A percentile compares a stretch with the other conserved stretches of the same genome.
phyloP scores from a whole-genome alignment of 92 coral and sea anemone genomes.

The Zoanthus solanderi region DNA sequence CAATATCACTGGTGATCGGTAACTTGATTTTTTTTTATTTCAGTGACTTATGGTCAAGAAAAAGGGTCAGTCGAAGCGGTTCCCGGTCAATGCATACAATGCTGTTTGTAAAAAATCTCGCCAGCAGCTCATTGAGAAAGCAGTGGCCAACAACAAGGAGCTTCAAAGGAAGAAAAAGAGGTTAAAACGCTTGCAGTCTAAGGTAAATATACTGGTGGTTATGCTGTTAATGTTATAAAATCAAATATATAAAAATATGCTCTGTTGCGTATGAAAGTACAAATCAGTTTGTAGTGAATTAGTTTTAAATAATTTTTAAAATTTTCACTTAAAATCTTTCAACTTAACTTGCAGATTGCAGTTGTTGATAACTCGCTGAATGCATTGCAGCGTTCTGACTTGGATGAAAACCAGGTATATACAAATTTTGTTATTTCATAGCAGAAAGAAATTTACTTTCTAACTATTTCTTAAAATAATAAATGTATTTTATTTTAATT shows the following conservation, averaged over 20 bases:
- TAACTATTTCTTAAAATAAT: not conserved
- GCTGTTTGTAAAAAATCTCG: not conserved
- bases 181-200: conserved; percentile 12
- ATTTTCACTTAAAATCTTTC: not conserved
- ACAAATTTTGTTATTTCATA: not conserved
- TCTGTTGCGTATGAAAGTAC: not conserved
- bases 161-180: not conserved
- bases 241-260: not conserved
- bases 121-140: not conserved
- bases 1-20: not conserved
- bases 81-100: conserved; percentile 4
- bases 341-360: conserved; percentile 28
- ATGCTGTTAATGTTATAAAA: not conserved
- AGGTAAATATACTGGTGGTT: not conserved
- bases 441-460: not conserved
- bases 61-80: not conserved
- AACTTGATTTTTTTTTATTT: not conserved
- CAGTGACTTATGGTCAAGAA: not conserved
- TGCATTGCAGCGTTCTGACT: not conserved
- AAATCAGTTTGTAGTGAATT: not conserved
- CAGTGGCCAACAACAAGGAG: conserved; percentile 16
- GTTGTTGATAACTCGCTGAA: not conserved
- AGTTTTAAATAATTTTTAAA: not conserved
- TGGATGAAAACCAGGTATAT: not conserved
- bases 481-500: too few relatives aligned